These are phyloP conservation scores for Agrilus mali DNA, from an alignment of 2,888 invertebrate species.

Conservation along the genomic window DNA sequence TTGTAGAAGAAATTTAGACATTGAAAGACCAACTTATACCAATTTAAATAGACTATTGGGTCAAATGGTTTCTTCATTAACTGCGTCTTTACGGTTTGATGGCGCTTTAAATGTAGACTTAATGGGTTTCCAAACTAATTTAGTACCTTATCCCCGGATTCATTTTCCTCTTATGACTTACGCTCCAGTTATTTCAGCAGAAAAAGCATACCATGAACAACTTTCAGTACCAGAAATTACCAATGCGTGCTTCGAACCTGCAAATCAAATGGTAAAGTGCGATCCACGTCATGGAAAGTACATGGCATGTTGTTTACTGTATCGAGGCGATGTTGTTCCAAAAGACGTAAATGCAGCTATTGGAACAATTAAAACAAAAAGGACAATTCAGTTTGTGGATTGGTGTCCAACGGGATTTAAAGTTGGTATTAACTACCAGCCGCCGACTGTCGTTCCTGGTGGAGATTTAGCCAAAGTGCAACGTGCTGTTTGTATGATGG, in stretches of 20 bases:
- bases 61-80: conserved; percentile 43
- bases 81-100: conserved; percentile 45
- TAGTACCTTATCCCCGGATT: conserved; percentile 47
- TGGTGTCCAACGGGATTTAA: conserved; percentile 29
- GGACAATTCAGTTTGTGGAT: conserved; percentile 27
- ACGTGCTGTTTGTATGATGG: conserved; percentile 90
- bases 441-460: conserved; percentile 36
- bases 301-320: conserved; percentile 46
- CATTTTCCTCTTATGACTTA: conserved; percentile 47
- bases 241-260: conserved; percentile 48
- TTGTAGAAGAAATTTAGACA: conserved; percentile 47
- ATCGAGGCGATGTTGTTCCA: conserved; percentile 30
- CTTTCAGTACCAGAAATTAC: conserved; percentile 46
- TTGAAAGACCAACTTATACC: conserved; percentile 48
- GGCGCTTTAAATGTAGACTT: conserved; percentile 47
- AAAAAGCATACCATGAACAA: conserved; percentile 46
- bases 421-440: conserved; percentile 38
- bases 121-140: conserved; percentile 46
- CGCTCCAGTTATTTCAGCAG: conserved; percentile 44
- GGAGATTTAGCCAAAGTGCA: conserved; percentile 75
- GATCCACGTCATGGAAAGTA: conserved; percentile 39
- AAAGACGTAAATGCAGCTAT: conserved; percentile 43
- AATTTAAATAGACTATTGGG: conserved; percentile 50
- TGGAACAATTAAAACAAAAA: conserved; percentile 45
- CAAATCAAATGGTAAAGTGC: conserved; percentile 46